Evolutionary conservation across 2,888 invertebrate species (phyloP).

Genomic region (Hyalella azteca): DNA sequence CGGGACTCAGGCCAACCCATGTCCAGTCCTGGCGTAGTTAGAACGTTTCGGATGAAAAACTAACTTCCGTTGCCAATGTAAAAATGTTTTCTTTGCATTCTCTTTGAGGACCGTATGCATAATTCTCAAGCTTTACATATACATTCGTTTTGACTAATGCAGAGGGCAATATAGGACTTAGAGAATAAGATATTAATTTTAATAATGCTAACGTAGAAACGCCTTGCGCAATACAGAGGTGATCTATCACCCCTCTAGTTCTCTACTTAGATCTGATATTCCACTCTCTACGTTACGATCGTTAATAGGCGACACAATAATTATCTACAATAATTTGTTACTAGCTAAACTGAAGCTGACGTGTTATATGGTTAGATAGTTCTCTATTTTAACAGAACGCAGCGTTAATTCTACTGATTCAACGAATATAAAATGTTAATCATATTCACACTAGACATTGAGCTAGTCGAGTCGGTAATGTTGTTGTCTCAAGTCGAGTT

Average conservation of each 20-base stretch:
- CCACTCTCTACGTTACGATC: no score
- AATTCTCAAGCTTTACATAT: not conserved
- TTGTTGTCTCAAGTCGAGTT: no score
- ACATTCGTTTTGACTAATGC: not conserved
- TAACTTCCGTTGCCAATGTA: slow-evolving; percentile 8
- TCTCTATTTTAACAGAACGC: no score
- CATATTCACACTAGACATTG: no score
- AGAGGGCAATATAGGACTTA: slow-evolving; percentile 26
- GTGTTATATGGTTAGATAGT: no score
- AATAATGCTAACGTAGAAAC: slow-evolving; percentile 21
- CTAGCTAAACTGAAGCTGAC: no score
- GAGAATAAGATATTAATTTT: slow-evolving; percentile 7
- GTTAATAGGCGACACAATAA: no score
- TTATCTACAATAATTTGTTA: no score
- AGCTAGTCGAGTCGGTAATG: no score
- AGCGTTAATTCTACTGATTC: no score
- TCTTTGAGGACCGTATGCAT: slow-evolving; percentile 27
- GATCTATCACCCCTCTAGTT: not conserved
- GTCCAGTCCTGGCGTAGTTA: slow-evolving; percentile 20
- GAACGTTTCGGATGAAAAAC: not conserved
- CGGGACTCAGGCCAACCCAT: not conserved
- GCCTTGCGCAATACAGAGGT: slow-evolving; percentile 8
- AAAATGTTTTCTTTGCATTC: slow-evolving; percentile 18
- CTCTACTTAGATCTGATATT: not conserved
- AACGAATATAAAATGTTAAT: no score